Evolutionary conservation across 2,888 invertebrate species (phyloP), one percentile per base, ranked within the genome.

Genomic region (Emesis furor): DNA sequence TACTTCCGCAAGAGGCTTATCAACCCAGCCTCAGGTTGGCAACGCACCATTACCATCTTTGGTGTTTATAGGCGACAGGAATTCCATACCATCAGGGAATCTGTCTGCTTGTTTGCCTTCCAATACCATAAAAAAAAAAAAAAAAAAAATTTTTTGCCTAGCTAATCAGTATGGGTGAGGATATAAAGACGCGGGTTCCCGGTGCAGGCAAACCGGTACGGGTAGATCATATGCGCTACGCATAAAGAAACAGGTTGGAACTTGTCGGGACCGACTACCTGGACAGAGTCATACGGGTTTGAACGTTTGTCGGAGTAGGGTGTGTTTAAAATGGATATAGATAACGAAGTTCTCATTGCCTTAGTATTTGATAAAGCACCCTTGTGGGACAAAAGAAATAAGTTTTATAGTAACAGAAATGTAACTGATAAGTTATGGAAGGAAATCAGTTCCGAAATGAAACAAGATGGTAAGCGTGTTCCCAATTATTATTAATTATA

Each of bases 401-500:
- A 68, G 68, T 35, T 68, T 14, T 8, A 68, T n/a, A 35, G 68
- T 14, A 68, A 68, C 39, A 68, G 68, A 68, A 39, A 35, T 68
- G n/a, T 68, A 3, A 68, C 35, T 14, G 68, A 68, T 37, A 68
- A 68, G n/a, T 68, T 8, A 7, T 68, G 68, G 68, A 68, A 68
- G 14, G 68, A 68, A 35, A 68, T 68, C 12, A 68, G 68, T 68
- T 39, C 35, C 2, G 68, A 68, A 68, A 68, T 68, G 68, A 68
- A 68, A 39, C 39, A 68, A 37, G 68, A 68, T 14, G 68, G 68
- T 68, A 37, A 68, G 35, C 37, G 24, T 30, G 30, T 32, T 65
- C 24, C 10, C 10, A 65, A 65, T 42, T 42, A 65, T 65, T n/a
- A 59, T 65, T 65, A 65, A 65, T 30, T 65, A 24, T 65, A 42